Base-by-base conservation (phyloP, 2,888 invertebrate species). In the Piscicola geometra region DNA sequence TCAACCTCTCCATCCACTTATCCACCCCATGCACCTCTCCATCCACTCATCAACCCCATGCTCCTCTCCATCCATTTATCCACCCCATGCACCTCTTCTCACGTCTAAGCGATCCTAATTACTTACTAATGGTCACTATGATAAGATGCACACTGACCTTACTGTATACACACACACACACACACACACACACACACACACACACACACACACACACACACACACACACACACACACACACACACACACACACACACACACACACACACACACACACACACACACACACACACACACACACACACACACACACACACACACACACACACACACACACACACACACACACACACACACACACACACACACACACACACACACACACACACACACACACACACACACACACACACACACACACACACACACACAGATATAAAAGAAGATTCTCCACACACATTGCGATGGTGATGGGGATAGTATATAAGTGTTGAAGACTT, bases 291-390 rank as follows among this genome's bases (percentile, higher is more conserved):
- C 68, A 47, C 70, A 70, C 67, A 67, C 67, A 67, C 67, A 67
- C 71, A 71, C 47, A 52, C 5, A 71, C 56, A 56, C 56, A 56
- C 47, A 71, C 56, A 71, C 68, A 47, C 70, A 70, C 67, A 67
- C 67, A 67, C 67, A 67, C 71, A 71, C 47, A 52, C 5, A 71
- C 56, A 56, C 56, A 56, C 47, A 71, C 56, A 71, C 68, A 47
- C 70, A 70, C 67, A 41, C 66, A 64, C 18, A 77, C 67, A 71
- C 36, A 71, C 71, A 75, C 67, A 75, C 66, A 50, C 64, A 75
- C 75, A 77, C 52, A 67, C 68, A 74, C 60, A 56, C 74, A 75
- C 56, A 75, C 69, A 67, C 70, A 75, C 70, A 75, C 60, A 75
- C 70, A 76, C 70, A 71, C 70, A 70, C 50, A 71, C 71, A 75